These are phyloP conservation scores for Drosophila watanabei DNA, from an alignment of 1,140 invertebrate genomes.

Conservation along the genomic window DNA sequence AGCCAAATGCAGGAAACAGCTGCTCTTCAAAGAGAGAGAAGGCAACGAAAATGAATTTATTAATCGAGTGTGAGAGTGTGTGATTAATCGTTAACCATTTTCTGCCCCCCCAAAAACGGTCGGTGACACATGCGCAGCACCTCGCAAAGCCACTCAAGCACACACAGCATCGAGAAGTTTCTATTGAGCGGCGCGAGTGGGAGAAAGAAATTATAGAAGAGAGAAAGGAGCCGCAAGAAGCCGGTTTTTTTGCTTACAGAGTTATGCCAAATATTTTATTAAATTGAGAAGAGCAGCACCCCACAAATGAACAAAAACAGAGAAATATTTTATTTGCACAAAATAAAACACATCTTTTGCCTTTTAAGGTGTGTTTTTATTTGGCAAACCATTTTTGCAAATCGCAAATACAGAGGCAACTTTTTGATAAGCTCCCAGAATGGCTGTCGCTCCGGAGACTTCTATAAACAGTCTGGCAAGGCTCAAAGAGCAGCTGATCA, in stretches of 20 bases:
- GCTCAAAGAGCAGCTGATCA: constrained; percentile 58
- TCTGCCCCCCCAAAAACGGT: constrained; percentile 7
- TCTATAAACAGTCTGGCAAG: constrained; percentile 58
- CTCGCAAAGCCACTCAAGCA: constrained; percentile 21
- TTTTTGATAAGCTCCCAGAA: constrained; percentile 67
- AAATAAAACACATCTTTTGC: constrained; percentile 16
- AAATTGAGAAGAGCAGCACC: constrained; percentile 34
- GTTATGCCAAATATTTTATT: constrained; percentile 64
- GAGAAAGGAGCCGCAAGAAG: constrained; percentile 42
- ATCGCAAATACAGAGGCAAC: constrained; percentile 39
- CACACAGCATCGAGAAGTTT: constrained; percentile 68
- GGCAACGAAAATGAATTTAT: constrained; percentile 26
- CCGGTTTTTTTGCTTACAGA: constrained; percentile 65
- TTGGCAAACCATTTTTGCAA: constrained; percentile 44
- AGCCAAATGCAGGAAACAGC: constrained; percentile 33
- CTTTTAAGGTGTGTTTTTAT: constrained; percentile 50
- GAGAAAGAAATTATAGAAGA: constrained; percentile 29
- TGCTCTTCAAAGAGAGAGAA: constrained; percentile 9
- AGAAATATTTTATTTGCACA: constrained; percentile 9
- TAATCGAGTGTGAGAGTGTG: constrained; percentile 7
- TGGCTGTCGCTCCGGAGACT: constrained; percentile 9
- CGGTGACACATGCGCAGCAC: constrained; percentile 51
- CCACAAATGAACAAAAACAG: constrained; percentile 17
- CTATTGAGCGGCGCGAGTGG: constrained; percentile 53
- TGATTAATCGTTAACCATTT: constrained; percentile 55